Conservation (phyloP, 30 jellyfish, hydroid and myxozoan genomes). For the Hydractinia symbiolongicarpus region DNA sequence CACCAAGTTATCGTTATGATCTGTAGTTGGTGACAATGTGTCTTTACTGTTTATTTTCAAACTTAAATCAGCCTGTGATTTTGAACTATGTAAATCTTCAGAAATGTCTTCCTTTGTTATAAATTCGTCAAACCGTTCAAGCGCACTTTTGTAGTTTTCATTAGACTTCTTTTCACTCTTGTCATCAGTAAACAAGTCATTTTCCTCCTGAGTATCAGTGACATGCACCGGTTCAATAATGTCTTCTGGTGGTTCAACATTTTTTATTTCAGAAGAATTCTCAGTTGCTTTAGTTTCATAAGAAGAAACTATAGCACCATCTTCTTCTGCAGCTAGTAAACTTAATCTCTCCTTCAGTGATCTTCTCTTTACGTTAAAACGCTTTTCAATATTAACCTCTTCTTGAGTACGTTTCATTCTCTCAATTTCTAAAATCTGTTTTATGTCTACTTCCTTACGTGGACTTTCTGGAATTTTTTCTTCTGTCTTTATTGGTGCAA, state of each 20-base stretch:
- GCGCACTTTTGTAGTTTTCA: constrained; percentile 7
- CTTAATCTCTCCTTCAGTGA: constrained; percentile 32
- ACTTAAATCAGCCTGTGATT: background rate
- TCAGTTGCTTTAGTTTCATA: background rate
- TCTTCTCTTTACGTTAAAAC: constrained; percentile 10
- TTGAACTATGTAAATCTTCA: background rate
- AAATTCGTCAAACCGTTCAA: constrained; percentile 37
- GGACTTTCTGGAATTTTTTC: constrained; percentile 3
- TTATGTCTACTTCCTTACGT: background rate
- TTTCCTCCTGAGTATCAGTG: background rate
- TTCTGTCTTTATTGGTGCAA: background rate
- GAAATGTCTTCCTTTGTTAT: constrained; percentile 21
- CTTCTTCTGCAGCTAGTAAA: background rate
- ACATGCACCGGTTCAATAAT: background rate
- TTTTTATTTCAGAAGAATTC: background rate
- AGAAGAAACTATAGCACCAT: background rate
- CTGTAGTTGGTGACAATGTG: background rate
- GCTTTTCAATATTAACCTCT: constrained; percentile 5
- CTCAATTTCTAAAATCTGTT: constrained; percentile 16
- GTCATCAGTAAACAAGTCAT: background rate
- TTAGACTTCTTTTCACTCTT: background rate
- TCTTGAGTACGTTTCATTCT: constrained; percentile 27
- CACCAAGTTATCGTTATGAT: constrained; percentile 5
- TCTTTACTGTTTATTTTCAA: too few relatives aligned
- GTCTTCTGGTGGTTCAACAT: constrained; percentile 7